Evolutionary conservation across 2,888 invertebrate species (phyloP).

Genomic region (Creontiades dilutus): DNA sequence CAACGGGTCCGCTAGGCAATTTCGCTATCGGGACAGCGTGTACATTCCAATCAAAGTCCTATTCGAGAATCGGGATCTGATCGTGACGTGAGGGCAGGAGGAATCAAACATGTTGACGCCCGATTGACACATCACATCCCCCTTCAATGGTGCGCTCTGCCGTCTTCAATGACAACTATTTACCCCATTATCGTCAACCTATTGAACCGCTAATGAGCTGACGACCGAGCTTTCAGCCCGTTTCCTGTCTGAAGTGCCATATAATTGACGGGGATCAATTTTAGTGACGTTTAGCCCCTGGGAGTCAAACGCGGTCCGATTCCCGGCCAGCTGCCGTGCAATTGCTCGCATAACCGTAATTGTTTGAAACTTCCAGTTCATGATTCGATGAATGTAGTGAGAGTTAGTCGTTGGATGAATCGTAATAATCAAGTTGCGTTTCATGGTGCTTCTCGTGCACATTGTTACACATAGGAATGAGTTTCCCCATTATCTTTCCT

Average conservation of each 20-base stretch:
- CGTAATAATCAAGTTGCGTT: too few relatives aligned
- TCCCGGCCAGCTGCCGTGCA: background rate
- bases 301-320: background rate
- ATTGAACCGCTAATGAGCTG: slow-evolving; percentile 66
- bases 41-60: too few relatives aligned
- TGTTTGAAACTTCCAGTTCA: background rate
- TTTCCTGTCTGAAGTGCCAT: slow-evolving; percentile 41
- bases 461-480: too few relatives aligned
- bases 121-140: background rate
- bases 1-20: too few relatives aligned
- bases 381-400: too few relatives aligned
- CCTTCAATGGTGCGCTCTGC: slow-evolving; percentile 33
- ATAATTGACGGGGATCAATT: slow-evolving; percentile 59
- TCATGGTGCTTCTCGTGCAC: too few relatives aligned
- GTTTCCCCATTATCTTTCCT: too few relatives aligned
- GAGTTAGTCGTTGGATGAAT: too few relatives aligned
- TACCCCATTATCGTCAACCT: slow-evolving; percentile 62
- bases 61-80: too few relatives aligned
- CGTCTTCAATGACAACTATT: slow-evolving; percentile 58
- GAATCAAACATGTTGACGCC: background rate
- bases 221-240: slow-evolving; percentile 28
- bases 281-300: slow-evolving; percentile 12
- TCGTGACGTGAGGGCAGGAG: too few relatives aligned
- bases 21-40: too few relatives aligned
- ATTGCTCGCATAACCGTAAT: background rate